These are phyloP conservation scores for Lepas anatifera DNA, from an alignment of 2,888 invertebrate species.

Conservation along the genomic window DNA sequence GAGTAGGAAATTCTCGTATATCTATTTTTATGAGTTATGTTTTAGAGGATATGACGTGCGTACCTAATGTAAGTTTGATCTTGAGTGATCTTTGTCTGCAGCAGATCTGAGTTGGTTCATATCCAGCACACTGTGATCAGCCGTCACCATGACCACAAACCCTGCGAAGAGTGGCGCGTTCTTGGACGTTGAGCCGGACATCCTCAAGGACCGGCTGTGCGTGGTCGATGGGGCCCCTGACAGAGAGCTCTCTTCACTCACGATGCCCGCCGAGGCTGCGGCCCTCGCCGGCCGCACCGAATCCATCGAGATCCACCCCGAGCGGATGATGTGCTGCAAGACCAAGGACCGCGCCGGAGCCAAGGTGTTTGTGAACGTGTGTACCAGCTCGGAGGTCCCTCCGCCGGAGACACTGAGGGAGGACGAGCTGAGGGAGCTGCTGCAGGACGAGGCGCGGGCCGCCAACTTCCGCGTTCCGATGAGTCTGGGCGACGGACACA, in stretches of 20 bases:
- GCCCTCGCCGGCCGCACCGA: neutral
- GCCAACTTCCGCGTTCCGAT: slow-evolving; percentile 1
- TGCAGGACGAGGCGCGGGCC: neutral
- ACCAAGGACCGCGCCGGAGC: neutral
- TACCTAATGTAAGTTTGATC: too few species aligned
- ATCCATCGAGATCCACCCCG: neutral
- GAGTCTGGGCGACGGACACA: neutral
- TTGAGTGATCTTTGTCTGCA: too few species aligned
- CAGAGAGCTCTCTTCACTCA: neutral
- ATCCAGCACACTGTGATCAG: too few species aligned
- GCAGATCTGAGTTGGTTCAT: too few species aligned
- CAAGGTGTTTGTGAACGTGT: slow-evolving; percentile 12
- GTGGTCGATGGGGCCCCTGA: neutral
- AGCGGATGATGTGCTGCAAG: slow-evolving; percentile 8
- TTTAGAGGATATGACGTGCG: too few species aligned
- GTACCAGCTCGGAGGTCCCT: neutral
- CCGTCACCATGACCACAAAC: too few species aligned
- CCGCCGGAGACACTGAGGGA: neutral
- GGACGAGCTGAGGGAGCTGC: neutral
- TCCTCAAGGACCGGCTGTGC: neutral
- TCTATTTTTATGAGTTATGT: too few species aligned
- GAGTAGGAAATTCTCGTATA: too few species aligned
- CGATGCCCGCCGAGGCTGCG: slow-evolving; percentile 12
- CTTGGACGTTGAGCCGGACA: neutral
- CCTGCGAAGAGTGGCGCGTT: neutral